Percentiles rank a stretch among this genome's conserved stretches.
Conservation (phyloP, 2,888 invertebrate genomes). For the Craniophora ligustri region DNA sequence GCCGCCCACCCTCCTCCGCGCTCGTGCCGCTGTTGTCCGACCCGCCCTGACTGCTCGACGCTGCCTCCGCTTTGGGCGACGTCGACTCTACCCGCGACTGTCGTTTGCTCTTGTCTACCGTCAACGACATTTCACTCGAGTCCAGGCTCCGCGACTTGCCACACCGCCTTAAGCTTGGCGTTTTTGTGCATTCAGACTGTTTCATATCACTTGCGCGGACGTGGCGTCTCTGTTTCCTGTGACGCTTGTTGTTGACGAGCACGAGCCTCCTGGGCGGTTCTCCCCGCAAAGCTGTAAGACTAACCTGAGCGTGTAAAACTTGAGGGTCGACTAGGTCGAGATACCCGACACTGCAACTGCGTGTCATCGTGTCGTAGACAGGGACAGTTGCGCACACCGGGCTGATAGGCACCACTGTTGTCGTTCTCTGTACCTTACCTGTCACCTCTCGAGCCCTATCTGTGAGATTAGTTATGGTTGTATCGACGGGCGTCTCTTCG, state of each 20-base stretch:
- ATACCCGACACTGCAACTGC: conserved; percentile 96
- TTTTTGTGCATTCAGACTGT: conserved; percentile 64
- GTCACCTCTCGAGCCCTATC: conserved; percentile 64
- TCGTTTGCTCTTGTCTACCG: conserved; percentile 79
- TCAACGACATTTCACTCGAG: conserved; percentile 93
- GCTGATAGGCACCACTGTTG: conserved; percentile 91
- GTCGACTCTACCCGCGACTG: conserved; percentile 55
- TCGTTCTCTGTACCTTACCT: conserved; percentile 79
- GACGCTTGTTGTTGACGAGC: conserved; percentile 89
- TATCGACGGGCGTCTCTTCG: conserved; percentile 87
- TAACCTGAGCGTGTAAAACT: conserved; percentile 92
- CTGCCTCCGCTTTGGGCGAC: conserved; percentile 38
- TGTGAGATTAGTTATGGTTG: conserved; percentile 56
- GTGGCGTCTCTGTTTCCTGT: conserved; percentile 69
- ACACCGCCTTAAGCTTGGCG: conserved; percentile 90
- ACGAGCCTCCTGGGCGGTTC: conserved; percentile 94
- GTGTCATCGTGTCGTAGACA: conserved; percentile 91
- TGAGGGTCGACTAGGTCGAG: conserved; percentile 94
- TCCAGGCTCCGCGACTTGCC: conserved; percentile 95
- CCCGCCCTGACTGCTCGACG: conserved; percentile 60
- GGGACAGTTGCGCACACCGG: conserved; percentile 85
- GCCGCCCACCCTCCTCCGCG: conserved; percentile 62
- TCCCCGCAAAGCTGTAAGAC: conserved; percentile 91
- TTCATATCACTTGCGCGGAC: conserved; percentile 71
- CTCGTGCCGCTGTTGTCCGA: conserved; percentile 66